These are phyloP conservation scores for Tadarida brasiliensis DNA, from an alignment of 2,797 vertebrate species.

Conservation along the genomic window DNA sequence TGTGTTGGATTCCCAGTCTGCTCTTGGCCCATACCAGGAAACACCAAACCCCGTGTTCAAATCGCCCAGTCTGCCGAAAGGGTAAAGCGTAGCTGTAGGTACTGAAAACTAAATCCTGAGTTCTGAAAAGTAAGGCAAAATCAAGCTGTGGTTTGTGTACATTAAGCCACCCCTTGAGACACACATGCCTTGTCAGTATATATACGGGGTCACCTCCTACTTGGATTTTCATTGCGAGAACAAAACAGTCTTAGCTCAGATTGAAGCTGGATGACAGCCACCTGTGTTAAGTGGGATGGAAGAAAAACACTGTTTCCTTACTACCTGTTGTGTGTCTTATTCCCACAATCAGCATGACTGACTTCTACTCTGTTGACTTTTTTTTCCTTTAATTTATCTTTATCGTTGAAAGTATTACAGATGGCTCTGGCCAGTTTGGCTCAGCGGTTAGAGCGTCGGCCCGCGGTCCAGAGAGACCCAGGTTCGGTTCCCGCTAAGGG, in stretches of 20 bases:
- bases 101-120: constrained; percentile 11
- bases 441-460: no score
- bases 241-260: neutral
- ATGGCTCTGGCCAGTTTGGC: no score
- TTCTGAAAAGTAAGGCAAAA: neutral
- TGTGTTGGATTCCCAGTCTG: neutral
- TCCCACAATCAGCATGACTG: neutral
- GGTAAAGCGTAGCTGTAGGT: neutral
- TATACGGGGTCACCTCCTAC: neutral
- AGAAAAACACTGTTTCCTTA: neutral
- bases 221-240: neutral
- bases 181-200: neutral
- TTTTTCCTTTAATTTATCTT: neutral
- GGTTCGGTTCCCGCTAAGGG: no score
- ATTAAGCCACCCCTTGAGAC: neutral
- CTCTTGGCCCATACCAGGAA: neutral
- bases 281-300: neutral
- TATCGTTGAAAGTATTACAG: no score
- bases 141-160: neutral
- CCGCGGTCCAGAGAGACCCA: no score
- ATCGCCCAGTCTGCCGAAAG: neutral
- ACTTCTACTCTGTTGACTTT: neutral
- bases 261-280: neutral
- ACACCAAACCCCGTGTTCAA: neutral
- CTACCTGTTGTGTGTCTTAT: neutral